Evolutionary conservation across 2,113 vertebrate genomes (phyloP).

Genomic region (Pluvianellus socialis): DNA sequence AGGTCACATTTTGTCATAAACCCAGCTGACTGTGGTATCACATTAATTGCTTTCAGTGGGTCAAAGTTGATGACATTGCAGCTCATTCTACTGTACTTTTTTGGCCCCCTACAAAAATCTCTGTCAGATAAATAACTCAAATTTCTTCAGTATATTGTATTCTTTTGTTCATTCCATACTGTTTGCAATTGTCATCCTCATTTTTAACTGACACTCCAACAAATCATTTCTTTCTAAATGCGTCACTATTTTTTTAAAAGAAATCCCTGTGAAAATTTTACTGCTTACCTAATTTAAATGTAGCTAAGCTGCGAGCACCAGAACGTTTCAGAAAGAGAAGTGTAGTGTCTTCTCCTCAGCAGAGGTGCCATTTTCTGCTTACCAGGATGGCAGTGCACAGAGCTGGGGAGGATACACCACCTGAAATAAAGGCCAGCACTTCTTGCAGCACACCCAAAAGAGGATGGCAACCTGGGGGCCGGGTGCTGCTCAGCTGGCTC

Average conservation of each 20-base stretch:
- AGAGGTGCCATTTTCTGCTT: not conserved
- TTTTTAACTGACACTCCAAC: not conserved
- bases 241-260: not conserved
- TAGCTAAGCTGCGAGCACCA: not conserved
- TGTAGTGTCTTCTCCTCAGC: not conserved
- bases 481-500: not conserved
- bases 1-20: constrained; percentile 20
- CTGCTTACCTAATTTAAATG: not conserved
- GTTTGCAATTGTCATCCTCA: not conserved
- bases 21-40: not conserved
- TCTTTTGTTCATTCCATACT: not conserved
- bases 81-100: not conserved
- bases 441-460: not conserved
- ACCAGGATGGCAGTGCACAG: not conserved
- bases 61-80: not conserved
- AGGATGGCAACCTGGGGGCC: not conserved
- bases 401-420: not conserved
- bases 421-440: not conserved
- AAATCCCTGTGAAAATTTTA: not conserved
- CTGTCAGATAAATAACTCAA: not conserved
- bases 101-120: not conserved
- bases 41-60: constrained; percentile 9
- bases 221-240: not conserved
- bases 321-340: not conserved
- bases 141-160: not conserved